Conservation (phyloP, 2,888 invertebrate genomes). For the Bugulina stolonifera region DNA sequence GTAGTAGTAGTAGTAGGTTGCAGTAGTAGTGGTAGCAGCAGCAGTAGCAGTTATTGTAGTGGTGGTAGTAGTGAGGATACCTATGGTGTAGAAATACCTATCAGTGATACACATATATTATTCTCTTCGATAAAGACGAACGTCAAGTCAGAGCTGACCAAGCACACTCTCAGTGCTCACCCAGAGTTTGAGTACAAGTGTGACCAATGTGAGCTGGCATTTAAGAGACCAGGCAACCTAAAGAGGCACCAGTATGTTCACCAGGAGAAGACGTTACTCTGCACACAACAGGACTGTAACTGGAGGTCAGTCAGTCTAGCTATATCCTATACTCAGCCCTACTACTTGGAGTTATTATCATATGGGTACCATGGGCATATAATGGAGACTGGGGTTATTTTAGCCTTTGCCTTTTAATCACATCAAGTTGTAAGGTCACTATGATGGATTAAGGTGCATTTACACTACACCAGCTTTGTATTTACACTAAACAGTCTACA, state of each 20-base stretch:
- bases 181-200: slow-evolving; percentile 5
- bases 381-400: no score
- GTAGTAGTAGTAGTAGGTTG: not conserved
- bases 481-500: no score
- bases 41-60: not conserved
- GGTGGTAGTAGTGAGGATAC: not conserved
- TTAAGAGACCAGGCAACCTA: not conserved
- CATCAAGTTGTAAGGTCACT: no score
- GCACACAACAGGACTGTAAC: not conserved
- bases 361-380: no score
- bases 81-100: not conserved
- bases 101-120: no score
- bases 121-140: slow-evolving; percentile 18
- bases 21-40: no score
- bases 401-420: no score
- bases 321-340: no score
- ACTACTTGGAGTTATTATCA: no score
- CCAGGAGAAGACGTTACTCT: slow-evolving; percentile 9
- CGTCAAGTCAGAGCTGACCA: slow-evolving; percentile 6
- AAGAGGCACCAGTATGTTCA: slow-evolving; percentile 7
- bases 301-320: slow-evolving; percentile 18
- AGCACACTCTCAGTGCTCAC: not conserved
- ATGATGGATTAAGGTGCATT: no score
- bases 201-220: not conserved
- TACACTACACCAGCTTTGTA: no score